Conservation (phyloP, 2,113 vertebrate genomes). For the Meles meles region DNA sequence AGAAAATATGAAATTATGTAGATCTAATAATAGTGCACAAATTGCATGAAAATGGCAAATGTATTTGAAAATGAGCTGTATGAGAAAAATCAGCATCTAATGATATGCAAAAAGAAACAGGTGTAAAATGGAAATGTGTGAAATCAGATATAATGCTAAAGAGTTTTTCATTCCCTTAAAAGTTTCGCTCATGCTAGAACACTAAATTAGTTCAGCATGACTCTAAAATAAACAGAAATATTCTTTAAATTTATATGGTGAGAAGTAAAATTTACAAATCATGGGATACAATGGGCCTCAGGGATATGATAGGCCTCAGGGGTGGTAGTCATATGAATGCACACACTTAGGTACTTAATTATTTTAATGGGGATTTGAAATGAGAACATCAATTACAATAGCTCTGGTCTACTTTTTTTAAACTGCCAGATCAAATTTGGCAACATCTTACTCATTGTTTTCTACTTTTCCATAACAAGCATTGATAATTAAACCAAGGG, state of each 20-base stretch:
- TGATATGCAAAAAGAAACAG: neutral
- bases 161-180: neutral
- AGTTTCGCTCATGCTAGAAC: neutral
- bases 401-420: neutral
- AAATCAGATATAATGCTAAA: neutral
- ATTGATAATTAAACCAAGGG: neutral
- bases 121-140: neutral
- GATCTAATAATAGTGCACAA: neutral
- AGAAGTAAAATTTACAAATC: neutral
- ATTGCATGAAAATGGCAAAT: neutral
- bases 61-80: neutral
- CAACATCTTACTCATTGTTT: neutral
- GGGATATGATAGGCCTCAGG: neutral
- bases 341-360: neutral
- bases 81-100: neutral
- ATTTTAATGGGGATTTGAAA: slow-evolving; percentile 42
- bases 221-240: neutral
- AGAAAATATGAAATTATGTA: neutral
- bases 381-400: neutral
- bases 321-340: neutral
- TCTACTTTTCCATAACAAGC: neutral
- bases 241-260: neutral
- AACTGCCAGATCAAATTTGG: neutral
- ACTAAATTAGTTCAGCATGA: neutral
- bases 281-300: neutral